Base-by-base conservation (phyloP, 2,888 invertebrate species). In the Latrodectus hesperus region DNA sequence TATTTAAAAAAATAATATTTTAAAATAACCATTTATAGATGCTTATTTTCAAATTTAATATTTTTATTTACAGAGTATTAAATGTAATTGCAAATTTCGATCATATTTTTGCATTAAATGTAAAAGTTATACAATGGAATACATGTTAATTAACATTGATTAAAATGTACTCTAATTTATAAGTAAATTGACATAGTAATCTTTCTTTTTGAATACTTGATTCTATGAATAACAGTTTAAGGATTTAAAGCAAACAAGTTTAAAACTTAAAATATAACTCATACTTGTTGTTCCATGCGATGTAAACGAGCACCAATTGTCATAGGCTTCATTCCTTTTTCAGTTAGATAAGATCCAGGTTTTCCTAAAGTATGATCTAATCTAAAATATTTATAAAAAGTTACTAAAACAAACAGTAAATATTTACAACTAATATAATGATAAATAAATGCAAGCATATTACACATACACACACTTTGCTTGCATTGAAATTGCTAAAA, bases 361-460 rank as follows among this genome's bases (percentile, higher is more conserved):
- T 96, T 96, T 68, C 96, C 96, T 84, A 96, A 93, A 2, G 96
- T 96, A 92, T 96, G 96, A 92, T 96, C 96, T 90, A 96, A 92
- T 91, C 96, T 93, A 89, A 38, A 68, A 73, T 51, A 52, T 16
- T 67, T 38, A 72, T 38, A 10, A 16, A 22, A 70, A 38, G 26
- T 60, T n/a, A n/a, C n/a, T n/a, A n/a, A 22, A 22, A 22, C 22
- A 22, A 22, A 22, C 22, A 22, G 22, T 22, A 22, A 22, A 22
- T 22, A 22, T 22, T 22, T 22, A 22, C 22, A 22, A 22, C 22
- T 22, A 22, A 22, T 22, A 22, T 22, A 22, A 22, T 22, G 22
- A 22, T 22, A 22, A 22, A 22, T 38, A 49, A 17, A 73, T 22
- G n/a, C 17, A 26, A 79, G 26, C 14, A 67, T 70, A 55, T 53